Conservation (phyloP, 2,113 vertebrate species). For the Gasterosteus aculeatus region DNA sequence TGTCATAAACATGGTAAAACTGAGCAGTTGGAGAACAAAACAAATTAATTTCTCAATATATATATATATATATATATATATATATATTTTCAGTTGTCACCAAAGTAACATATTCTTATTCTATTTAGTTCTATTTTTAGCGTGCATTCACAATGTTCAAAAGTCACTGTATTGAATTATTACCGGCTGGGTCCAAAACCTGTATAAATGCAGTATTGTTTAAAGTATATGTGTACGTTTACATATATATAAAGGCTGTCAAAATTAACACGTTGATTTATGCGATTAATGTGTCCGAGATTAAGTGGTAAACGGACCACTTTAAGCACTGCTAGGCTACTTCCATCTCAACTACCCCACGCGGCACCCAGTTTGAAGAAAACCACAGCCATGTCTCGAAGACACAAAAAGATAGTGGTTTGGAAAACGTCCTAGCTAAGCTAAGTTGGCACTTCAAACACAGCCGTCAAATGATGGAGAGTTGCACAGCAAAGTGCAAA, state of each 20-base stretch:
- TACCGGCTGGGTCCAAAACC: slow-evolving; percentile 42
- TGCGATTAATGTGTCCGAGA: too few species aligned
- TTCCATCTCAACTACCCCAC: too few species aligned
- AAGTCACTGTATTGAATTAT: slow-evolving; percentile 32
- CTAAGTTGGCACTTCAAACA: too few species aligned
- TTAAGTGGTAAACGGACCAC: too few species aligned
- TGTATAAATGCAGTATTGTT: slow-evolving; percentile 1
- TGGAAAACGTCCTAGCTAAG: too few species aligned
- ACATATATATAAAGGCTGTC: neutral
- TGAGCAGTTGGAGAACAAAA: neutral
- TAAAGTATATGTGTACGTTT: neutral
- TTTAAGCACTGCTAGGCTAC: too few species aligned
- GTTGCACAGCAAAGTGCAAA: too few species aligned
- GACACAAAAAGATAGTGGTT: too few species aligned
- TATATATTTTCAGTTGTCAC: neutral
- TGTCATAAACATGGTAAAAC: neutral
- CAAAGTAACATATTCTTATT: neutral
- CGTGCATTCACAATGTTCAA: neutral
- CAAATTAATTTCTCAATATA: neutral
- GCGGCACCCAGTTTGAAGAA: too few species aligned
- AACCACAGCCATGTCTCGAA: too few species aligned
- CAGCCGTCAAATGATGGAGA: too few species aligned
- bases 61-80: neutral
- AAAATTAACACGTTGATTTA: too few species aligned
- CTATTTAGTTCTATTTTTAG: neutral